These are phyloP conservation scores for Mythimna vitellina DNA, from an alignment of 2,888 invertebrate genomes.

Conservation along the genomic window DNA sequence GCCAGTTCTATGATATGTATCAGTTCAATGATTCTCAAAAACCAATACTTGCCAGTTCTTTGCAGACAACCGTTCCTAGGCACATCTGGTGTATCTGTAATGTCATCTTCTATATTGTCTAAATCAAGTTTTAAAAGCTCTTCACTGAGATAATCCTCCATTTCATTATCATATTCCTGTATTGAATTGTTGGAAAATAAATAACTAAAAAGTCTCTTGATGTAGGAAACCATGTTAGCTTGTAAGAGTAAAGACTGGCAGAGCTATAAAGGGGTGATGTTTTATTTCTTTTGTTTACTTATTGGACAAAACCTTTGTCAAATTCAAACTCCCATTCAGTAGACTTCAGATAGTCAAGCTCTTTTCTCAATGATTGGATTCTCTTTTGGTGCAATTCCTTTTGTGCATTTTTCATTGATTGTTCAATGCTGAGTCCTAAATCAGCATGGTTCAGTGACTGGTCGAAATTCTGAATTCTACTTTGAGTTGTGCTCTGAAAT, in stretches of 20 bases:
- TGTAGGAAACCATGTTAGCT: conserved; percentile 83
- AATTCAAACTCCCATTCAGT: conserved; percentile 96
- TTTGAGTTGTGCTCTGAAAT: conserved; percentile 78
- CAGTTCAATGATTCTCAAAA: background rate
- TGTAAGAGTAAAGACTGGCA: background rate
- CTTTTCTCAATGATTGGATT: conserved; percentile 93
- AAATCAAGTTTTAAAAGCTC: conserved; percentile 83
- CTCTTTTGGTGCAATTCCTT: conserved; percentile 93
- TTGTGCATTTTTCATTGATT: conserved; percentile 89
- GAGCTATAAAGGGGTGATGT: too few species aligned
- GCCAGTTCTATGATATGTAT: too few species aligned
- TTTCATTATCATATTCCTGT: conserved; percentile 74
- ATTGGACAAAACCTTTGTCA: conserved; percentile 92
- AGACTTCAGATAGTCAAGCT: conserved; percentile 94
- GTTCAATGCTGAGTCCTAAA: conserved; percentile 89
- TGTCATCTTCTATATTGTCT: conserved; percentile 46
- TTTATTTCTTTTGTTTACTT: conserved; percentile 19
- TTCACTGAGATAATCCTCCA: conserved; percentile 78
- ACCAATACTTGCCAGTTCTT: conserved; percentile 76
- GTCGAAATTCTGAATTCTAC: conserved; percentile 81
- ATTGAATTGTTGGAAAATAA: conserved; percentile 71
- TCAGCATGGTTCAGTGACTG: conserved; percentile 89
- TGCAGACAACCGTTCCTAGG: conserved; percentile 74
- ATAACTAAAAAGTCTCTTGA: conserved; percentile 81
- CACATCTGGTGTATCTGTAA: conserved; percentile 42